Evolutionary conservation across 2,113 vertebrate species (phyloP), one percentile per base, ranked within the genome.

Genomic region (Spheniscus mendiculus): DNA sequence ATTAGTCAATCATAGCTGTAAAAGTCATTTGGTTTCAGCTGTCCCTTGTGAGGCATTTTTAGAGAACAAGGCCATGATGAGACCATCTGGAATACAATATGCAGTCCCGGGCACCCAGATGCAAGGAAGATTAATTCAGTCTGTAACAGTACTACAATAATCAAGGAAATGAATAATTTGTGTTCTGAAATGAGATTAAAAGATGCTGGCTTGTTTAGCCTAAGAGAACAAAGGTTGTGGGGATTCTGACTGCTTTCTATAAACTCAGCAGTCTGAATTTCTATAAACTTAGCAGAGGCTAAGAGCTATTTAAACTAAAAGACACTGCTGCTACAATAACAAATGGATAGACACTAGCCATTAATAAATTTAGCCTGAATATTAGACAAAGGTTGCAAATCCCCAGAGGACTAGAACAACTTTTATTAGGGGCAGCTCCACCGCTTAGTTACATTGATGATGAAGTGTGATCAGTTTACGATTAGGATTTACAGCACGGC

Each of bases 51-150:
- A 95, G 73, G 65, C 70, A 76, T 94, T 97, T 96, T 93, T 83
- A 72, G 89, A 69, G 87, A 91, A 71, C 47, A 71, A 76, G 92
- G 81, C 66, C 81, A 87, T 83, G 84, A 95, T 90, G 91, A 96
- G 73, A 73, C 92, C 90, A 96, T 95, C 93, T 97, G 95, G 97
- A 93, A 94, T 59, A 95, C 94, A 97, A 79, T 91, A 87, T 76
- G 81, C 81, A 84, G 56, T 79, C 70, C 77, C 1, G 0, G 52
- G 79, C 55, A 90, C 42, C 83, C 83, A 89, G 95, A 95, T 91
- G 81, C 66, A 79, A 67, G 56, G 44, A 94, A 90, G 87, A 97
- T 95, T 91, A 89, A 93, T 93, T 91, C 77, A 40, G 52, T 80
- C 49, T 80, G 66, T 61, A 95, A 91, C 21, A 76, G 53, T 66